Evolutionary conservation across 1,140 invertebrate genomes (phyloP).

Genomic region (Diorhabda sublineata): DNA sequence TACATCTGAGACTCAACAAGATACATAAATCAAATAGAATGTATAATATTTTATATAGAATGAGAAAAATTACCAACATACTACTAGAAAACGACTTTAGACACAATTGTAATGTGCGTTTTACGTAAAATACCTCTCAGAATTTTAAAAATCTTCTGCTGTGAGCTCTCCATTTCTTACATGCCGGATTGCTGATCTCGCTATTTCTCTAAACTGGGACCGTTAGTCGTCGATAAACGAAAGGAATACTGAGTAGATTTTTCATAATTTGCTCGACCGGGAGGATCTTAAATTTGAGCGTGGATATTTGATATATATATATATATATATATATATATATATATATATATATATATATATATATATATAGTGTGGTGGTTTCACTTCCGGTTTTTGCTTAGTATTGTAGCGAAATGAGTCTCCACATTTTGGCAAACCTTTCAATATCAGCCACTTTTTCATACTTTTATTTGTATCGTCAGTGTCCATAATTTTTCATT

Average conservation of each 20-base stretch:
- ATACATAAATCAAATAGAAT: slow-evolving; percentile 10
- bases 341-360: too few species aligned
- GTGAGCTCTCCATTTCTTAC: not conserved
- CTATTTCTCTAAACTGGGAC: not conserved
- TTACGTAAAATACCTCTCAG: not conserved
- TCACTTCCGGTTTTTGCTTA: too few species aligned
- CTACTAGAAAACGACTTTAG: not conserved
- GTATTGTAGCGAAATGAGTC: too few species aligned
- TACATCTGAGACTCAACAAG: slow-evolving; percentile 10
- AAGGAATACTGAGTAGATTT: not conserved
- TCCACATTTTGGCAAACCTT: too few species aligned
- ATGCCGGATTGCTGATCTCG: not conserved
- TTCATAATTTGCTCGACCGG: too few species aligned
- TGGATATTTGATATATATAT: too few species aligned
- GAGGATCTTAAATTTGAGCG: too few species aligned
- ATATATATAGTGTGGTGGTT: too few species aligned
- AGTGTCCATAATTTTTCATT: too few species aligned
- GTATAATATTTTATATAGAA: slow-evolving; percentile 4
- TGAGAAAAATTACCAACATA: slow-evolving; percentile 1
- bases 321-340: too few species aligned
- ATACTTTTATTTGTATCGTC: too few species aligned
- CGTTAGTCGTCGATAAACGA: not conserved
- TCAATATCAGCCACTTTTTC: too few species aligned
- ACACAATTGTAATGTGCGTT: not conserved
- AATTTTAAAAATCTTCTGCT: slow-evolving; percentile 3